phyloP scores from a whole-genome alignment of 2,113 vertebrate species.

The Dunckerocampus dactyliophorus region DNA sequence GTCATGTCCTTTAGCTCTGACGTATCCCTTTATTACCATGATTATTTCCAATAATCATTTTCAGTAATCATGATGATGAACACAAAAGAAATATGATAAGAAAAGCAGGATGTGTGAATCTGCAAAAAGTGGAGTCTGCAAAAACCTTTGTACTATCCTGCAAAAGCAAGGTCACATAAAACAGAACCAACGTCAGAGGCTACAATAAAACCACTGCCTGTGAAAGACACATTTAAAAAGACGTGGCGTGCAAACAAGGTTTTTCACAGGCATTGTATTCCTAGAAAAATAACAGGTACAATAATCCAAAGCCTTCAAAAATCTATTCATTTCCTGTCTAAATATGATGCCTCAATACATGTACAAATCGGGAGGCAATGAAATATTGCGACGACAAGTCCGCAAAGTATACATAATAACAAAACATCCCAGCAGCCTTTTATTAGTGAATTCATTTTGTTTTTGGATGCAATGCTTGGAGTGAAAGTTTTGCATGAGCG shows the following conservation, averaged over 20 bases:
- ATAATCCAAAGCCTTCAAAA: not conserved
- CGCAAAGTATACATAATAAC: not conserved
- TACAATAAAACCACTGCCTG: constrained; percentile 8
- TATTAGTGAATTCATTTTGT: not conserved
- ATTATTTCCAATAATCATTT: constrained; percentile 21
- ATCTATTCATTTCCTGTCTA: not conserved
- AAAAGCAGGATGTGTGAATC: constrained; percentile 19
- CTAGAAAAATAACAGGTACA: too few relatives aligned
- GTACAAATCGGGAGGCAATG: not conserved
- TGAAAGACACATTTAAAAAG: constrained; percentile 1
- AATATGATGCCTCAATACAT: not conserved
- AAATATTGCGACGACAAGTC: not conserved
- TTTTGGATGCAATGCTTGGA: not conserved
- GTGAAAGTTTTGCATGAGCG: not conserved
- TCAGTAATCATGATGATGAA: constrained; percentile 25
- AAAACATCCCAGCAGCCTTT: not conserved
- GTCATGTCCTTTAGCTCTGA: constrained; percentile 9
- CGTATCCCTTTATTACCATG: constrained; percentile 43
- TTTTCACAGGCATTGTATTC: not conserved
- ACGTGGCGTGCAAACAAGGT: constrained; percentile 20
- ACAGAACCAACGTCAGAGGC: constrained; percentile 19
- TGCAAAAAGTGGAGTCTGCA: constrained; percentile 13
- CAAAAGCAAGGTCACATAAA: constrained; percentile 27
- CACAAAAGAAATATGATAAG: constrained; percentile 25
- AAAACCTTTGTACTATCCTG: constrained; percentile 22